Conservation (phyloP, 1,140 invertebrate genomes). For the Leptopilina boulardi region DNA sequence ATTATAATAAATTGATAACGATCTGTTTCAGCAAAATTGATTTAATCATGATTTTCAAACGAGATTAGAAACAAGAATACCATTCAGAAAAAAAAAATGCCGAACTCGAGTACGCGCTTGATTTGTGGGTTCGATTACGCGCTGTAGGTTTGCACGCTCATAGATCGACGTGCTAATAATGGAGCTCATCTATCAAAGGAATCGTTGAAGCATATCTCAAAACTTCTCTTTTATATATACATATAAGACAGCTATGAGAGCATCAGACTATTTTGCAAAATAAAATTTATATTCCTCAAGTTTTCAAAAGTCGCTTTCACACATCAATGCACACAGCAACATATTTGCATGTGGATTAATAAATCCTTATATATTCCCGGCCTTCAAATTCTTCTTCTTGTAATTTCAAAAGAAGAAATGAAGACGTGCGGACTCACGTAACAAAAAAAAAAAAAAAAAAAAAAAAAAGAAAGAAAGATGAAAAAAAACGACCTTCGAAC, state of each 20-base stretch:
- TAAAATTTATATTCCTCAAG: conserved; percentile 2
- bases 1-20: neutral
- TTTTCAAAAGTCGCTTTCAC: conserved; percentile 17
- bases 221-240: too few species aligned
- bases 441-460: neutral
- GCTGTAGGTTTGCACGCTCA: neutral
- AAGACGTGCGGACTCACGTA: neutral
- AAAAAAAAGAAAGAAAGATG: neutral
- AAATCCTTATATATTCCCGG: too few species aligned
- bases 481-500: conserved; percentile 13
- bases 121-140: conserved; percentile 11
- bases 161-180: conserved; percentile 20
- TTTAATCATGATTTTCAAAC: conserved; percentile 1
- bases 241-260: conserved; percentile 2
- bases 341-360: conserved; percentile 31
- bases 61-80: conserved; percentile 7
- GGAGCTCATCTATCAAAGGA: conserved; percentile 24
- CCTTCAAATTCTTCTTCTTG: neutral
- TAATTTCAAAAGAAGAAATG: conserved; percentile 24
- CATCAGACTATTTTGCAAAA: conserved; percentile 18
- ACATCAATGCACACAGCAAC: neutral
- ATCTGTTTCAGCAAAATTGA: neutral
- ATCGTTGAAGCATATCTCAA: conserved; percentile 20
- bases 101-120: neutral
- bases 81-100: neutral